Conservation (phyloP, 1,140 invertebrate species). For the Lutraria rhynchaena region DNA sequence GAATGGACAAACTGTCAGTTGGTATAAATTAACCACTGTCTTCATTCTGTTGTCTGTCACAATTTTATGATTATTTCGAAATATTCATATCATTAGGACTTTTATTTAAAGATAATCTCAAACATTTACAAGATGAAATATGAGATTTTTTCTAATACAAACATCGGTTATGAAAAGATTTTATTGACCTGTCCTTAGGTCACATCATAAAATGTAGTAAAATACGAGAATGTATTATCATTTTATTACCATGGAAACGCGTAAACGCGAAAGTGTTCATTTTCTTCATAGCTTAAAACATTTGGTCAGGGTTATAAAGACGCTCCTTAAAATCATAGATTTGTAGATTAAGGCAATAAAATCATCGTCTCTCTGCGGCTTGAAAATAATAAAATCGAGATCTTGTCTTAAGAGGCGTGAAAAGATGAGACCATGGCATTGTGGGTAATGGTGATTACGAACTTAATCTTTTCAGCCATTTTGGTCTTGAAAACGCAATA, state of each 20-base stretch:
- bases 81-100: too few relatives aligned
- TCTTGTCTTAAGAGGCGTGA: slow-evolving; percentile 39
- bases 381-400: slow-evolving; percentile 28
- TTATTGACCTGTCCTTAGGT: too few relatives aligned
- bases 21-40: too few relatives aligned
- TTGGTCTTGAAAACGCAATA: slow-evolving; percentile 29
- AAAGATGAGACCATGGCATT: slow-evolving; percentile 38
- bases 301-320: slow-evolving; percentile 54
- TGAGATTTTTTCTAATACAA: too few relatives aligned
- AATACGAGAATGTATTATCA: slow-evolving; percentile 25
- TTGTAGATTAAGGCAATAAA: slow-evolving; percentile 36
- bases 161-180: too few relatives aligned
- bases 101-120: too few relatives aligned
- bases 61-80: too few relatives aligned
- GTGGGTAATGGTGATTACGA: slow-evolving; percentile 31
- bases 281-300: slow-evolving; percentile 28
- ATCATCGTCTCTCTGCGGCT: slow-evolving; percentile 36
- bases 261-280: slow-evolving; percentile 34
- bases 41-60: too few relatives aligned
- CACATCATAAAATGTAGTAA: background rate
- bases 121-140: too few relatives aligned
- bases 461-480: background rate
- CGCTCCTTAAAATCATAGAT: slow-evolving; percentile 36
- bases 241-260: slow-evolving; percentile 44
- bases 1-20: too few relatives aligned